A percentile compares a stretch with the other conserved stretches of the same genome.
Evolutionary conservation across 2,888 invertebrate genomes (phyloP).

Genomic region (Galerucella pusilla): DNA sequence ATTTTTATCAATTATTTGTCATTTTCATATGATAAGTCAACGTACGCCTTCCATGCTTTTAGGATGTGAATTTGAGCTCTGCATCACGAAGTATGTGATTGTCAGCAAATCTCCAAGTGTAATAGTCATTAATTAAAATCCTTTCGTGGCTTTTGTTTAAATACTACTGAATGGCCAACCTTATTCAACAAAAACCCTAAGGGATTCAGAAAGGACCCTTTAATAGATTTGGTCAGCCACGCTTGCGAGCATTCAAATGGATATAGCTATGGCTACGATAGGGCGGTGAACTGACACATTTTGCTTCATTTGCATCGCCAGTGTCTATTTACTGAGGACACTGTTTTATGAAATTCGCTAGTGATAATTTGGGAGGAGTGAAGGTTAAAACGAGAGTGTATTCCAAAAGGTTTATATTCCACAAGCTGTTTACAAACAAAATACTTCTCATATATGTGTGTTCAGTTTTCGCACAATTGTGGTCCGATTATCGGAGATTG

Average conservation of each 20-base stretch:
- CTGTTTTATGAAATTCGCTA: conserved; percentile 39
- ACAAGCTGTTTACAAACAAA: too few relatives aligned
- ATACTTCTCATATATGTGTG: too few relatives aligned
- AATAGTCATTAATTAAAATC: conserved; percentile 32
- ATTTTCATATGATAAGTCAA: neutral
- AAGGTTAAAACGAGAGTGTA: neutral
- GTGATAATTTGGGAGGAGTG: neutral
- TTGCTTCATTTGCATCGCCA: conserved; percentile 53
- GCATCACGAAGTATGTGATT: conserved; percentile 1
- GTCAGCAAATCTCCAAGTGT: conserved; percentile 24
- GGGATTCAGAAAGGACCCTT: conserved; percentile 39
- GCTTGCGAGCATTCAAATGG: conserved; percentile 38
- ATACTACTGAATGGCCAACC: conserved; percentile 36
- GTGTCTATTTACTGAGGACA: conserved; percentile 52
- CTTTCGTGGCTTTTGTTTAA: conserved; percentile 32
- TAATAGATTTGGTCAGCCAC: conserved; percentile 44
- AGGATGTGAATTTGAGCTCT: neutral
- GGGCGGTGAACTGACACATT: conserved; percentile 46
- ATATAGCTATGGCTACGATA: neutral
- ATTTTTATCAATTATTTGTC: neutral
- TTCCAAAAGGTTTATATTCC: too few relatives aligned
- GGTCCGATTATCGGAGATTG: too few relatives aligned
- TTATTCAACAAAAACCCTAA: conserved; percentile 38
- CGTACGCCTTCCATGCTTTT: too few relatives aligned
- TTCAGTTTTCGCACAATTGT: too few relatives aligned